phyloP scores from a whole-genome alignment of 2,888 invertebrate species.

The Eupithecia pulchellata region DNA sequence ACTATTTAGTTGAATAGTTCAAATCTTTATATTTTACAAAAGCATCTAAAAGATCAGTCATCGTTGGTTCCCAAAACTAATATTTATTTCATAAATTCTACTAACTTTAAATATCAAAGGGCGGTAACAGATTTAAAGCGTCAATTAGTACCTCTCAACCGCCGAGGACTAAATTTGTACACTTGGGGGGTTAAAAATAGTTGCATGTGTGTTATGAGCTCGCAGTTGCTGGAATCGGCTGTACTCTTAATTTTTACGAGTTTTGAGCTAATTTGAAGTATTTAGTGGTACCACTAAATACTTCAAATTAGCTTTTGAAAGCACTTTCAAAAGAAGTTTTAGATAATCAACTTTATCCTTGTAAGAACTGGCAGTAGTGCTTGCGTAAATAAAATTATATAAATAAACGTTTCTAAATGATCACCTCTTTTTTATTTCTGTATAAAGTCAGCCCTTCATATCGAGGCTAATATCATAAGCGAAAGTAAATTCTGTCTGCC shows the following conservation, averaged over 20 bases:
- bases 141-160: conserved; percentile 73
- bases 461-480: background rate
- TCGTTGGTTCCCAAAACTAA: background rate
- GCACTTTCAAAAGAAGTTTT: background rate
- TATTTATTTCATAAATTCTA: conserved; percentile 46
- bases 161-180: conserved; percentile 70
- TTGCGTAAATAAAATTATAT: background rate
- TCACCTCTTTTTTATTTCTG: background rate
- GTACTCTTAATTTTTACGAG: background rate
- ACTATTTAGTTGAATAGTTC: background rate
- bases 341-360: background rate
- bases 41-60: background rate
- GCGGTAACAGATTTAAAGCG: conserved; percentile 78
- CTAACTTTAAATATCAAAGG: conserved; percentile 50
- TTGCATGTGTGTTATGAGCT: conserved; percentile 54
- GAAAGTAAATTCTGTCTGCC: no score
- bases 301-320: background rate
- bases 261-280: background rate
- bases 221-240: conserved; percentile 50
- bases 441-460: no score
- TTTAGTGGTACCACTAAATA: background rate
- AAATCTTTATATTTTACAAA: background rate
- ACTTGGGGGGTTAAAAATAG: conserved; percentile 70
- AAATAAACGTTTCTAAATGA: background rate
- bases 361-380: background rate